Conservation (phyloP, 1,140 invertebrate genomes). For the Aphidius ervi region DNA sequence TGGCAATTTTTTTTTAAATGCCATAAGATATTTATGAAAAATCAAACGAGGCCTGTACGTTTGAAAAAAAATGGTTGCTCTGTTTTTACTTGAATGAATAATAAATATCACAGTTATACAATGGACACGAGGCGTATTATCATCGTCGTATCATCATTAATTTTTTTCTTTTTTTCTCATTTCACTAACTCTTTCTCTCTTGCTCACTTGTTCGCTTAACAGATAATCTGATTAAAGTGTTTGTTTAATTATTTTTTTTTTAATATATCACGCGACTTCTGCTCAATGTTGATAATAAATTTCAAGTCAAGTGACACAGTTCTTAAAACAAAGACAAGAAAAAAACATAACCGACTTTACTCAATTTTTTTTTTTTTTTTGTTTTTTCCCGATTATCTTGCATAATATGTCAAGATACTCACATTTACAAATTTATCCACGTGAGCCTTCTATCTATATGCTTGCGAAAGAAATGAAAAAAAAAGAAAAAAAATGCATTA, state of each 20-base stretch:
- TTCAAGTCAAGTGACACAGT: no score
- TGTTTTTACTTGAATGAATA: constrained; percentile 34
- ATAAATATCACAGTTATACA: constrained; percentile 53
- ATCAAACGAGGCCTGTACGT: constrained; percentile 4
- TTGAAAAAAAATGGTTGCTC: neutral
- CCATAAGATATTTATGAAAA: neutral
- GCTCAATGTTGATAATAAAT: no score
- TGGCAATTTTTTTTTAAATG: neutral
- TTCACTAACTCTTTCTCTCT: neutral
- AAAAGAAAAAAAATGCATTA: constrained; percentile 3
- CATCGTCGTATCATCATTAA: constrained; percentile 7
- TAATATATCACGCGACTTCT: no score
- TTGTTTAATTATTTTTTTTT: neutral
- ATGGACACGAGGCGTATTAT: constrained; percentile 39
- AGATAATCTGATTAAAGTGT: neutral
- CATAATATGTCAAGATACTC: no score
- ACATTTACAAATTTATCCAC: no score
- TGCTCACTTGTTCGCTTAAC: neutral
- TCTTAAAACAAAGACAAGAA: no score
- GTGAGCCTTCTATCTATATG: no score
- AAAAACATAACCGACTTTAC: no score
- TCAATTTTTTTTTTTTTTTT: no score
- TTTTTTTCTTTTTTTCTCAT: constrained; percentile 8
- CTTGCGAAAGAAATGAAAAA: constrained; percentile 9
- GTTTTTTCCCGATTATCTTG: no score